Evolutionary conservation across 1,140 invertebrate species (phyloP).

Genomic region (Drosophila virilis): DNA sequence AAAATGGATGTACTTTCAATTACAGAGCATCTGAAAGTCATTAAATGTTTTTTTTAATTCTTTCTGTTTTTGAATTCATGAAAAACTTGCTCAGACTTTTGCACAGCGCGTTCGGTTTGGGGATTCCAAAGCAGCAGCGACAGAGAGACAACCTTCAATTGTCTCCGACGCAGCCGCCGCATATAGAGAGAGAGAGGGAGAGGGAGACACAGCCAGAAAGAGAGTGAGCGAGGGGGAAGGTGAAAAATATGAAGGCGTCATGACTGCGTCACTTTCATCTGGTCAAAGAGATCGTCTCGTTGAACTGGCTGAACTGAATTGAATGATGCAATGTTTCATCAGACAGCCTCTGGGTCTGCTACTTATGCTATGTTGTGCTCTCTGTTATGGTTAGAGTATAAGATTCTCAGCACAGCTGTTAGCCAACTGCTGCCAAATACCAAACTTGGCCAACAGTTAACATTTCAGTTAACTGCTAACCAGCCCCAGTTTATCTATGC

Average conservation of each 20-base stretch:
- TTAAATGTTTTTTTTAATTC: background rate
- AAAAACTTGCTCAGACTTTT: conserved; percentile 68
- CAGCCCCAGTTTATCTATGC: background rate
- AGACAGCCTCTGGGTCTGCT: conserved; percentile 28
- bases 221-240: background rate
- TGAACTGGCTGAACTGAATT: conserved; percentile 12
- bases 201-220: background rate
- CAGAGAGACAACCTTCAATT: conserved; percentile 55
- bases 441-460: background rate
- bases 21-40: conserved; percentile 13
- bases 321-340: conserved; percentile 82
- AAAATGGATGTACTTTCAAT: too few relatives aligned
- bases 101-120: conserved; percentile 35
- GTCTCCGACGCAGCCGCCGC: background rate
- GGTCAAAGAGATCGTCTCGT: conserved; percentile 24
- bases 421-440: background rate
- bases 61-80: conserved; percentile 31
- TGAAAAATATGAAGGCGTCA: conserved; percentile 19
- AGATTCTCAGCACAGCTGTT: conserved; percentile 2
- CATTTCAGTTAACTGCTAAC: background rate
- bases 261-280: conserved; percentile 66
- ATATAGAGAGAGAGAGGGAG: background rate
- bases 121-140: conserved; percentile 39
- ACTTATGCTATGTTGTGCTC: background rate
- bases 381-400: conserved; percentile 37